Conservation (phyloP, 2,888 invertebrate genomes). For the Thelaira solivaga region DNA sequence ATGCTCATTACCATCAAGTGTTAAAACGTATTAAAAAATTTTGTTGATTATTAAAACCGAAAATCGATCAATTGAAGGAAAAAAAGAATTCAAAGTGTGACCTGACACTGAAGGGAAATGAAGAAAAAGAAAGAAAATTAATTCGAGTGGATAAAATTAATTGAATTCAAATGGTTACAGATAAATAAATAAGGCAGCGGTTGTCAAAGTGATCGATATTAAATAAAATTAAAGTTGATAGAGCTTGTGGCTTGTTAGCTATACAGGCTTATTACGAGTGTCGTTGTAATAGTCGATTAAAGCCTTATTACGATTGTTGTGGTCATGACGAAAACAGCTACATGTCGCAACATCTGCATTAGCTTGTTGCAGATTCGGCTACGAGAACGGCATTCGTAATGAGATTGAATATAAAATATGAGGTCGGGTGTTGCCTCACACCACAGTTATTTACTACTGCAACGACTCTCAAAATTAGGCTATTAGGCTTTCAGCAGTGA, state of each 20-base stretch:
- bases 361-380: background rate
- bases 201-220: too few species aligned
- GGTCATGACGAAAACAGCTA: too few species aligned
- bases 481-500: too few species aligned
- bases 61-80: background rate
- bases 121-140: background rate
- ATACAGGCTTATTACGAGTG: too few species aligned
- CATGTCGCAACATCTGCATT: too few species aligned
- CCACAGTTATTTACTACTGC: too few species aligned
- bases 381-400: background rate
- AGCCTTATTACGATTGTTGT: too few species aligned
- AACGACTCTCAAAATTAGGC: too few species aligned
- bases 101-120: conserved; percentile 34
- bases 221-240: too few species aligned
- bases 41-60: conserved; percentile 6
- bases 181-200: background rate
- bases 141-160: conserved; percentile 30
- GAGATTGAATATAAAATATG: background rate
- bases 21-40: background rate
- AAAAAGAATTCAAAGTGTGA: conserved; percentile 53
- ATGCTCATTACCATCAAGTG: conserved; percentile 7
- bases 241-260: too few species aligned
- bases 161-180: conserved; percentile 51
- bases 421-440: too few species aligned
- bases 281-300: too few species aligned